A percentile compares a stretch with the other conserved stretches of the same genome.
These are phyloP conservation scores for Caerostris darwini DNA, from an alignment of 1,140 invertebrate genomes.

Conservation along the genomic window DNA sequence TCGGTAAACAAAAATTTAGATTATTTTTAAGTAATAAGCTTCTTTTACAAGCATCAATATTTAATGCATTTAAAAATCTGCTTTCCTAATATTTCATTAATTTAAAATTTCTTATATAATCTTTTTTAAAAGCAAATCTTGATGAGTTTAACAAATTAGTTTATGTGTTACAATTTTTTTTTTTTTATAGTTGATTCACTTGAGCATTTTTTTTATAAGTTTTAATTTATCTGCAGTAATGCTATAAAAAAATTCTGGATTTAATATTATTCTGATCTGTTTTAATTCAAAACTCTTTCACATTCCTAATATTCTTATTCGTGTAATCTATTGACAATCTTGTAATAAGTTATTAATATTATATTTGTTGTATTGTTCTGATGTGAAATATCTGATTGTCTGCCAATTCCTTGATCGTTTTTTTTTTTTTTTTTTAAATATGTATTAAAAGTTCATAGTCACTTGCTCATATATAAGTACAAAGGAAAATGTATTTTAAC, in stretches of 20 bases:
- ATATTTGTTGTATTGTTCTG: not conserved
- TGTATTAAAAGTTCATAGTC: constrained; percentile 1
- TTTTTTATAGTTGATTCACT: too few relatives aligned
- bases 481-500: constrained; percentile 20
- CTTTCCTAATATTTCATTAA: too few relatives aligned
- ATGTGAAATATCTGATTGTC: not conserved
- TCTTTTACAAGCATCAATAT: too few relatives aligned
- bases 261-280: too few relatives aligned
- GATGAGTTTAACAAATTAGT: too few relatives aligned
- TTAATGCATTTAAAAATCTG: too few relatives aligned
- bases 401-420: not conserved
- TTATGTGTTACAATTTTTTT: too few relatives aligned
- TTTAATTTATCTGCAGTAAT: not conserved
- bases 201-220: not conserved
- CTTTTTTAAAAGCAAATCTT: too few relatives aligned
- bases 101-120: too few relatives aligned
- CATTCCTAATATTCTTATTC: not conserved
- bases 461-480: constrained; percentile 48
- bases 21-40: too few relatives aligned
- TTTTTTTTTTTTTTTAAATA: not conserved
- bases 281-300: not conserved
- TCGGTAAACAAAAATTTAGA: too few relatives aligned
- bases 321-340: not conserved
- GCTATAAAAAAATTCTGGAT: not conserved
- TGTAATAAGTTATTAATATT: not conserved